Evolutionary conservation across 1,140 invertebrate genomes (phyloP).

Genomic region (Procambarus virginalis): DNA sequence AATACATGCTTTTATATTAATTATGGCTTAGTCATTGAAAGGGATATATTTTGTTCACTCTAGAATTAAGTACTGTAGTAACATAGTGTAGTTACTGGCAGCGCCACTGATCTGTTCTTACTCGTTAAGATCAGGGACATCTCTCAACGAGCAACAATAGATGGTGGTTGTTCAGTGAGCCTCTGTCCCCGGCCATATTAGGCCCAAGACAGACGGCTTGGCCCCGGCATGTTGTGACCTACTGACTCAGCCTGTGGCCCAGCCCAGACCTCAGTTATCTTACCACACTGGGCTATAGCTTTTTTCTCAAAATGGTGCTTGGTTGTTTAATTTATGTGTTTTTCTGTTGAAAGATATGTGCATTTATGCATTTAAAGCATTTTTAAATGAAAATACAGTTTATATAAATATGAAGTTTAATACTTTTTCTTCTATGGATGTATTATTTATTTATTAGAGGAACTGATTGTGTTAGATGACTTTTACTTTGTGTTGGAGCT

Average conservation of each 20-base stretch:
- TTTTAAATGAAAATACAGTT: not conserved
- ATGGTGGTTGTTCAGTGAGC: not conserved
- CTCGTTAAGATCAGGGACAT: constrained; percentile 23
- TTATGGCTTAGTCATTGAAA: not conserved
- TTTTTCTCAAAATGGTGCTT: constrained; percentile 30
- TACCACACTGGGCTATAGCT: not conserved
- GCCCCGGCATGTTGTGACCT: constrained; percentile 28
- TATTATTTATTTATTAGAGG: not conserved
- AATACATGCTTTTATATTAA: constrained; percentile 18
- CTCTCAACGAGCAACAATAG: constrained; percentile 11
- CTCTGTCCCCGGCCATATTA: constrained; percentile 46
- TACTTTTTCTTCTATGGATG: not conserved
- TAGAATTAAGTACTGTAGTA: not conserved
- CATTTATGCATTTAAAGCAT: constrained; percentile 22
- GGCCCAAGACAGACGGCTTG: constrained; percentile 50
- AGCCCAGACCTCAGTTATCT: not conserved
- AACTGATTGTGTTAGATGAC: constrained; percentile 9
- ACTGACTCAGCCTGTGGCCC: constrained; percentile 43
- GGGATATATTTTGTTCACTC: not conserved
- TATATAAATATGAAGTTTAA: constrained; percentile 12
- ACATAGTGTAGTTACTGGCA: not conserved
- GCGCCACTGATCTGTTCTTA: constrained; percentile 3
- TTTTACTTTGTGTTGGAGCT: not conserved
- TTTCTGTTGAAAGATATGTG: not conserved
- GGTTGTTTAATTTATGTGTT: constrained; percentile 43